Evolutionary conservation across 2,113 vertebrate genomes (phyloP), one percentile per base, ranked within the genome.

Genomic region (Ia io): DNA sequence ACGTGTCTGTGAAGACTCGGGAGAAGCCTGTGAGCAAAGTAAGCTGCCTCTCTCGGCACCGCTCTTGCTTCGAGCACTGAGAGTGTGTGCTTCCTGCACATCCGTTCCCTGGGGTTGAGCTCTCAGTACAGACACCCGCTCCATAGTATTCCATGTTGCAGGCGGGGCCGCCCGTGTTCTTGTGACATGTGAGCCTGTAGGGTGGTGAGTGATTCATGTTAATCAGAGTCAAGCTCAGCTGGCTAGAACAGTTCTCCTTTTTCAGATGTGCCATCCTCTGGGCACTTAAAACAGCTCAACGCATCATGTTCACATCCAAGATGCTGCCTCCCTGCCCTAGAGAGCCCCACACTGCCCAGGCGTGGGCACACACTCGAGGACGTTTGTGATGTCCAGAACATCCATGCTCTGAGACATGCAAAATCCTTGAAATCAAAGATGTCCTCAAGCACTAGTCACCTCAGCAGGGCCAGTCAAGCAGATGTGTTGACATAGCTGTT

Each of bases 1-100:
- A 99, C 74, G 98, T 99, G 56, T 98, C 99, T 1, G 98, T 99
- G 97, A 99, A 99, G 96, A 98, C 97, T 5, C 97, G 98, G 0
- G 99, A 99, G 98, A 99, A 99, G 97, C 98, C 99, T 2, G 96
- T 98, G 13, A 99, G 99, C 98, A 99, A 99, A 99, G 99, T 99
- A 98, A 98, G 98, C 96, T 23, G 47, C 35, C 0, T 59, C 95
- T 53, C 78, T 92, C 30, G 65, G 51, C 88, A 20, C 63, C 80
- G 13, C 79, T 96, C 51, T 82, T 90, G 23, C 28, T 84, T 51
- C 7, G 5, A 63, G 63, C 91, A 30, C 1, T 87, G 3, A 0
- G 76, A 67, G 53, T n/a, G 22, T 6, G 69, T 53, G 44, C 30
- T 56, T 44, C 78, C 16, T 93, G 14, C 25, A 47, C 56, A 59